A percentile compares a stretch with the other conserved stretches of the same genome.
These are phyloP conservation scores for Rhinoptilus africanus DNA, from an alignment of 2,113 vertebrate genomes.

Conservation along the genomic window DNA sequence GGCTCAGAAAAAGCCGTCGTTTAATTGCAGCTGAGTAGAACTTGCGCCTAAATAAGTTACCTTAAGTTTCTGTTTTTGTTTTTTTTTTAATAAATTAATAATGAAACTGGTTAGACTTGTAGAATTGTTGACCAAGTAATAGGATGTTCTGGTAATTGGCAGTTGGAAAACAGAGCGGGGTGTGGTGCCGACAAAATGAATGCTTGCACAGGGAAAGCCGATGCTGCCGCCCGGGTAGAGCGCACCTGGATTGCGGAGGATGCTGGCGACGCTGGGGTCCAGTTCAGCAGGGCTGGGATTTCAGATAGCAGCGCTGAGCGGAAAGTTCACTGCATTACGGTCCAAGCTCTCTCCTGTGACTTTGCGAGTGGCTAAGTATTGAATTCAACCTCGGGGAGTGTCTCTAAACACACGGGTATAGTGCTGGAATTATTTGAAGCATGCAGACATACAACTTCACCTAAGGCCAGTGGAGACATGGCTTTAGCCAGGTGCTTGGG, in stretches of 20 bases:
- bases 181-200: neutral
- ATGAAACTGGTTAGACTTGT: conserved; percentile 45
- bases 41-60: neutral
- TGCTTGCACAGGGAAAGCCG: neutral
- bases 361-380: conserved; percentile 48
- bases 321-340: neutral
- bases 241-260: neutral
- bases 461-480: neutral
- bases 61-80: neutral
- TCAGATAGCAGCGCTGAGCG: neutral
- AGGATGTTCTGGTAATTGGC: conserved; percentile 37
- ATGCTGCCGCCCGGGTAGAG: neutral
- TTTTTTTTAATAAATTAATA: neutral
- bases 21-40: neutral
- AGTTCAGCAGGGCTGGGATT: neutral
- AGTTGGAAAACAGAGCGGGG: neutral
- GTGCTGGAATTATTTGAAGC: neutral
- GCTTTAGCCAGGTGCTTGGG: neutral
- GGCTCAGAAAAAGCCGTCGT: neutral
- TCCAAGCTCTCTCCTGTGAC: conserved; percentile 2
- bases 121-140: conserved; percentile 8
- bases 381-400: conserved; percentile 27
- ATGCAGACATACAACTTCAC: neutral
- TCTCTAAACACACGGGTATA: neutral
- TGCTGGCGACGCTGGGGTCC: neutral